These are phyloP conservation scores for Spodoptera littoralis DNA, from an alignment of 2,888 invertebrate genomes.

Conservation along the genomic window DNA sequence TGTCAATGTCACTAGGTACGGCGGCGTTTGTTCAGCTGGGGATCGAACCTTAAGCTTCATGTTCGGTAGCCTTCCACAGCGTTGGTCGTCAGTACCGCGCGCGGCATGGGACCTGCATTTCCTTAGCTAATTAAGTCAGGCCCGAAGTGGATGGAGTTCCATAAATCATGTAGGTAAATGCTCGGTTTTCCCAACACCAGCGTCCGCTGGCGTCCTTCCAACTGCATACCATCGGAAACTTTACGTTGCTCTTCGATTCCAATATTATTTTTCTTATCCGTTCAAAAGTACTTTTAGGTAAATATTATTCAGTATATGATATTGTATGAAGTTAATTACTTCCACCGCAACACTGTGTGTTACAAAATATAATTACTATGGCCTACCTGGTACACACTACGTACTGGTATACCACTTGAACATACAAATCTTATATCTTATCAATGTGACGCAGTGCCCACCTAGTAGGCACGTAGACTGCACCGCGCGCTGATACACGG, in stretches of 20 bases:
- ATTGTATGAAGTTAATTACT: too few relatives aligned
- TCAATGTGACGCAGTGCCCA: neutral
- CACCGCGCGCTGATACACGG: neutral
- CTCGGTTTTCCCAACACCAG: slow-evolving; percentile 44
- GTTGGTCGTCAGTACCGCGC: slow-evolving; percentile 19
- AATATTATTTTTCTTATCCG: slow-evolving; percentile 43
- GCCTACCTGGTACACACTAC: too few relatives aligned
- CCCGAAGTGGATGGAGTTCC: slow-evolving; percentile 52
- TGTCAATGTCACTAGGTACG: too few relatives aligned
- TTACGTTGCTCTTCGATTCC: slow-evolving; percentile 39
- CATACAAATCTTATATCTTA: too few relatives aligned
- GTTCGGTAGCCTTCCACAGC: too few relatives aligned
- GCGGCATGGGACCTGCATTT: slow-evolving; percentile 53
- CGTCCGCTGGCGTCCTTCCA: slow-evolving; percentile 50
- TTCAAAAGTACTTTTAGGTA: slow-evolving; percentile 10
- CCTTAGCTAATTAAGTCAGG: slow-evolving; percentile 58
- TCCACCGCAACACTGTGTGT: too few relatives aligned
- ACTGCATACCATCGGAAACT: slow-evolving; percentile 39
- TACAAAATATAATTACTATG: too few relatives aligned
- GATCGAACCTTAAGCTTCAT: too few relatives aligned
- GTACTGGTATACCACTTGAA: too few relatives aligned
- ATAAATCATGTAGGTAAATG: slow-evolving; percentile 61
- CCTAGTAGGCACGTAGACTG: neutral
- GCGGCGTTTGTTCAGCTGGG: too few relatives aligned
- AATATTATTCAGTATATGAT: too few relatives aligned